Evolutionary conservation across 2,888 invertebrate genomes (phyloP).

Genomic region (Ormia ochracea): DNA sequence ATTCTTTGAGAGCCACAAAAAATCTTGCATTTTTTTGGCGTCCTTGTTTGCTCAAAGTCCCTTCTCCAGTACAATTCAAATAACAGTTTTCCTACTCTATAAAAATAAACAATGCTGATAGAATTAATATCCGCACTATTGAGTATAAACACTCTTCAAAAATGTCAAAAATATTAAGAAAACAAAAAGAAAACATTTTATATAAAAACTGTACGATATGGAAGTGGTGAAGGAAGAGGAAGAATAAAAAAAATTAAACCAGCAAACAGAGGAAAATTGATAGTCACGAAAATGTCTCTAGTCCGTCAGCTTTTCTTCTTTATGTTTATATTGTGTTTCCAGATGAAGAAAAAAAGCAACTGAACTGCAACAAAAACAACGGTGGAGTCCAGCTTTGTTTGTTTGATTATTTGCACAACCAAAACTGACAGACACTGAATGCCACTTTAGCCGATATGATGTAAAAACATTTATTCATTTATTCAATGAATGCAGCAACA

Average conservation of each 20-base stretch:
- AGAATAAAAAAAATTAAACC: not conserved
- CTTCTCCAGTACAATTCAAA: not conserved
- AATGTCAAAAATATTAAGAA: not conserved
- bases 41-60: not conserved
- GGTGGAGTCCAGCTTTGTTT: slow-evolving; percentile 46
- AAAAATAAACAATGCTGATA: not conserved
- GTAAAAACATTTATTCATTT: slow-evolving; percentile 12
- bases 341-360: not conserved
- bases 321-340: not conserved
- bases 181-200: not conserved
- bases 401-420: slow-evolving; percentile 57
- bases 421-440: slow-evolving; percentile 51
- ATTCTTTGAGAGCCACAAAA: not conserved
- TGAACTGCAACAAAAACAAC: slow-evolving; percentile 21
- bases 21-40: not conserved
- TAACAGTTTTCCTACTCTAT: not conserved
- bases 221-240: not conserved
- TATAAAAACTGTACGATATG: not conserved
- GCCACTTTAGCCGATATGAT: slow-evolving; percentile 22
- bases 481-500: not conserved
- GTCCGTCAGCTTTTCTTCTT: not conserved
- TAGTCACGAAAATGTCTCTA: slow-evolving; percentile 30
- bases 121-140: not conserved
- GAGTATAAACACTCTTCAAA: not conserved
- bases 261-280: slow-evolving; percentile 23